These are phyloP conservation scores for Oegoconia quadripuncta DNA, from an alignment of 2,888 invertebrate species.

Conservation along the genomic window DNA sequence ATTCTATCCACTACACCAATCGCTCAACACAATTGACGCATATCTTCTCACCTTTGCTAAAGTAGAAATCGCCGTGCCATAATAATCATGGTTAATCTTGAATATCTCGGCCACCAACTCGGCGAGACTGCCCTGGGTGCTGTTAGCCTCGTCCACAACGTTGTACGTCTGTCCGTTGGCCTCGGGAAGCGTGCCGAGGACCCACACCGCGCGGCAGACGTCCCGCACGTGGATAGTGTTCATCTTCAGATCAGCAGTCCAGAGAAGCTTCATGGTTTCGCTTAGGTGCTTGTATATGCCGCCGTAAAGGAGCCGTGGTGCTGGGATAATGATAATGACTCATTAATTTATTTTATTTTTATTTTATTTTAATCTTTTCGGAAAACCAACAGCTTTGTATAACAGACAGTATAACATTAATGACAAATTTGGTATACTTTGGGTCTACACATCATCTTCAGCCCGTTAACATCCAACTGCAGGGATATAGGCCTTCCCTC, in stretches of 20 bases:
- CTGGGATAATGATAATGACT: slow-evolving; percentile 57
- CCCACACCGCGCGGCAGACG: slow-evolving; percentile 90
- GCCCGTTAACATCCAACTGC: background rate
- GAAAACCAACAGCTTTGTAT: too few species aligned
- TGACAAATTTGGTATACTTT: too few species aligned
- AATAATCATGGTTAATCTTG: slow-evolving; percentile 91
- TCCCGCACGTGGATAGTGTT: slow-evolving; percentile 94
- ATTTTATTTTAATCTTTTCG: too few species aligned
- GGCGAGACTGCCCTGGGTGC: slow-evolving; percentile 91
- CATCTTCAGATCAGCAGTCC: slow-evolving; percentile 90
- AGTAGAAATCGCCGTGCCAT: slow-evolving; percentile 89
- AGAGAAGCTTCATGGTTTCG: slow-evolving; percentile 94
- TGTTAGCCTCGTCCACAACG: slow-evolving; percentile 89
- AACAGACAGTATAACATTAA: too few species aligned
- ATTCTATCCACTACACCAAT: too few species aligned
- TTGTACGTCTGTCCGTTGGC: slow-evolving; percentile 85
- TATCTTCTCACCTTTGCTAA: slow-evolving; percentile 87
- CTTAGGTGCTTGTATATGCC: slow-evolving; percentile 92
- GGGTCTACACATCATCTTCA: background rate
- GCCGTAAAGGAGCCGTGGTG: slow-evolving; percentile 91
- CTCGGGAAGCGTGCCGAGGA: slow-evolving; percentile 76
- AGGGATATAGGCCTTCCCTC: too few species aligned
- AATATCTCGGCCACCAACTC: slow-evolving; percentile 90
- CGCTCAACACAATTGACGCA: too few species aligned
- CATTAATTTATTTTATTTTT: background rate